Base-by-base conservation (phyloP, 1,140 invertebrate genomes). In the Philotrypesis tridentata region DNA sequence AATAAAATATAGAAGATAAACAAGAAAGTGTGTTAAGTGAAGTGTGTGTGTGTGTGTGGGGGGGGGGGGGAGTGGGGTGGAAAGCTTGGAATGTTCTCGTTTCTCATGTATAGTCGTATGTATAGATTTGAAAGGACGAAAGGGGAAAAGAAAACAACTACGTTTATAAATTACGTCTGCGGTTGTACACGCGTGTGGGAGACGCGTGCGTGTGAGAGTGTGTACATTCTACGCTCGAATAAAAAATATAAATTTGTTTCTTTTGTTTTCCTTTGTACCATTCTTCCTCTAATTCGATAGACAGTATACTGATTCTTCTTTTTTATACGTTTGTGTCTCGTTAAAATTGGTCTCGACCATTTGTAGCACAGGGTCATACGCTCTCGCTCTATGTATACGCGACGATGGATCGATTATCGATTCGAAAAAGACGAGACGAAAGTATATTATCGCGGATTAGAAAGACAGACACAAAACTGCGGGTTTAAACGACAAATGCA, bases 301-400 rank as follows among this genome's bases (percentile, higher is more conserved):
- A 60, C 48, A 77, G 67, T 77, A 76, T 81, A 73, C 75, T 73
- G 79, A 78, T 80, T 77, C 80, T 60, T 70, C 68, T 60, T n/a
- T n/a, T n/a, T n/a, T n/a, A n/a, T n/a, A n/a, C n/a, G 11, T 74
- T 74, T 78, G 23, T 73, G 65, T 67, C 43, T 27, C 40, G 33
- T 70, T 27, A 25, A 78, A 74, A 77, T 81, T 84, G 83, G 79
- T 81, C 75, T 84, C 74, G 55, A 60, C 60, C 73, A 80, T 81
- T 81, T 84, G 82, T 84, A 84, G 63, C 79, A 78, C 65, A 84
- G 40, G 82, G 77, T 83, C 40, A 71, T 48, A 61, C 75, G 48
- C 68, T 83, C 27, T 40, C 74, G 67, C 63, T 80, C 60, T 48
- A 12, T 23, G 9, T 27, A 63, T 48, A 17, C 5, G n/a, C 17